Base-by-base conservation (phyloP, 1,140 invertebrate genomes). In the Rhysida immarginata region DNA sequence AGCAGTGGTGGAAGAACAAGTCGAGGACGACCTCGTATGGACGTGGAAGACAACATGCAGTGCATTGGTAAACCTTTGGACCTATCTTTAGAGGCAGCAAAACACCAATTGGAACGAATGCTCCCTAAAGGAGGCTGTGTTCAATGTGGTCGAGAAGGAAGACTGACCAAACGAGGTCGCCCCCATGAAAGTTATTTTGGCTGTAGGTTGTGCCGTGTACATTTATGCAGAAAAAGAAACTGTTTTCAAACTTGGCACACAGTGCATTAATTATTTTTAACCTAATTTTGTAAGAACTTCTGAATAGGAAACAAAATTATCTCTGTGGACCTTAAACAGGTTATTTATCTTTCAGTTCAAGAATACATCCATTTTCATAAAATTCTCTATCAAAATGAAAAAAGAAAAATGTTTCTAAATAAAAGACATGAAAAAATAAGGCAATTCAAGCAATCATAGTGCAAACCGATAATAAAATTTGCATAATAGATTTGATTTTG, bases 171-270 rank as follows among this genome's bases (percentile, higher is more conserved):
- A 48, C 26, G 56, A 8, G 56, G 56, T 1, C 29, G 56, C n/a
- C 56, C 56, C 14, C 56, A 57, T 24, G 56, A 57, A 25, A 53
- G 41, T 25, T 57, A 57, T 18, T 57, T 57, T 54, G 56, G 56
- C 3, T 57, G 56, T 29, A 53, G 43, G 26, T 13, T 41, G 16
- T 57, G 56, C 52, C 29, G 27, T 8, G 56, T 57, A n/a, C 56
- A 57, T 54, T 26, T 57, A 23, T 57, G 56, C 50, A 26, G 56
- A 3, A 57, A 57, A 29, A 41, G 56, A 21, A 57, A 57, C 14
- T 57, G 56, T 57, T 57, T 57, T 23, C 52, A 57, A 14, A 21
- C 48, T 26, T 57, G 49, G 49, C 56, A 57, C 21, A 44, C 56
- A 1, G 54, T 56, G 25, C 51, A 53, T 35, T 35, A 35, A 13